Evolutionary conservation across 2,797 vertebrate species (phyloP).

Genomic region (Lophotriccus pileatus): DNA sequence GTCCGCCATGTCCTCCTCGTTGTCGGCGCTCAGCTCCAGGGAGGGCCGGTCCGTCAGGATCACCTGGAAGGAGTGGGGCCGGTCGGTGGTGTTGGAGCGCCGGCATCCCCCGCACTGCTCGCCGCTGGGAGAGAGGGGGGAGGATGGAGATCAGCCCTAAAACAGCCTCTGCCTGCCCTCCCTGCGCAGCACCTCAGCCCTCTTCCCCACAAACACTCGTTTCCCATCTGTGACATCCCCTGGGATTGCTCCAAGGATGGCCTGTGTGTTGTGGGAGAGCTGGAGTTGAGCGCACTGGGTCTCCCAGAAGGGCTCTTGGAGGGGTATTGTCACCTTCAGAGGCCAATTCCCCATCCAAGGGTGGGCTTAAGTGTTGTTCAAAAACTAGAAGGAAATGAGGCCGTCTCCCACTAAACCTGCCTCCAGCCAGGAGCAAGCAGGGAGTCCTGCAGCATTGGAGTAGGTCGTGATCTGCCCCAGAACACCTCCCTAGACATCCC

Average conservation of each 20-base stretch:
- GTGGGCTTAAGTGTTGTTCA: not conserved
- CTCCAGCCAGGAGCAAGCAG: not conserved
- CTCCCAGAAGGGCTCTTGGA: not conserved
- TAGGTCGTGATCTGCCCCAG: fast-evolving
- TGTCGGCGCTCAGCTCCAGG: slow-evolving; percentile 89
- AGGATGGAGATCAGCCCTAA: not conserved
- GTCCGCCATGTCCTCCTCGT: slow-evolving; percentile 93
- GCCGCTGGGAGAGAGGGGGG: slow-evolving; percentile 79
- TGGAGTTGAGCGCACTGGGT: fast-evolving
- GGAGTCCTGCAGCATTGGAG: fast-evolving
- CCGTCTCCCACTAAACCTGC: not conserved
- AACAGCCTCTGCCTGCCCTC: not conserved
- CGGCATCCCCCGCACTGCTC: slow-evolving; percentile 96
- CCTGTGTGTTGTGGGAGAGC: fast-evolving
- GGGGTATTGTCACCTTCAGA: not conserved
- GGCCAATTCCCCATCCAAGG: not conserved
- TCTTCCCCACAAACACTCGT: fast-evolving
- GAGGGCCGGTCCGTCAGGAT: slow-evolving; percentile 89
- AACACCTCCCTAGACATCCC: not conserved
- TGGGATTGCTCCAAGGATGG: not conserved
- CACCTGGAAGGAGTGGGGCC: slow-evolving; percentile 93
- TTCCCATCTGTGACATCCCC: not conserved
- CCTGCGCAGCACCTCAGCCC: not conserved
- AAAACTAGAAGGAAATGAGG: not conserved
- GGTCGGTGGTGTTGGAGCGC: slow-evolving; percentile 89